A percentile compares a stretch with the other conserved stretches of the same genome.
These are phyloP conservation scores for Gastrophryne carolinensis DNA, from an alignment of 2,797 vertebrate species.

Conservation along the genomic window DNA sequence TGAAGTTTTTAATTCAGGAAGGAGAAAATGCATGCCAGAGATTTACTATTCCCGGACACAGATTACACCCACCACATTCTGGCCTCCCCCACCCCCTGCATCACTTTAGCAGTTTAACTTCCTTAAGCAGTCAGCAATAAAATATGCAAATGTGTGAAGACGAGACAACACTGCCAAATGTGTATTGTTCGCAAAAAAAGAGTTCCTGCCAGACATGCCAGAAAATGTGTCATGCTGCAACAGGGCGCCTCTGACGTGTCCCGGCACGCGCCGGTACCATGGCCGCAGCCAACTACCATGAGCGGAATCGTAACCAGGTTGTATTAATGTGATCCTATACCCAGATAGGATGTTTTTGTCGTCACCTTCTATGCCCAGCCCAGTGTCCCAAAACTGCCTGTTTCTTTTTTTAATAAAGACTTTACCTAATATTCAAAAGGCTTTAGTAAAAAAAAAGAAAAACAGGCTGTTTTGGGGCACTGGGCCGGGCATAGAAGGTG, in stretches of 20 bases:
- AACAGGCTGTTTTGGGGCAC: too few species aligned
- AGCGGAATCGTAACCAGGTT: too few species aligned
- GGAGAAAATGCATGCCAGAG: background rate
- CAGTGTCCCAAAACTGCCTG: too few species aligned
- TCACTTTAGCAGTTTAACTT: background rate
- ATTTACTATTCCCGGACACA: too few species aligned
- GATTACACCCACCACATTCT: background rate
- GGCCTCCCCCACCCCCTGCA: background rate
- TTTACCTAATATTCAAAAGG: too few species aligned
- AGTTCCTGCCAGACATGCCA: background rate
- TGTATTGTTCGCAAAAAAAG: background rate
- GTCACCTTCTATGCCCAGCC: too few species aligned
- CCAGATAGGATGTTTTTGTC: too few species aligned
- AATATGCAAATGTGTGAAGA: background rate
- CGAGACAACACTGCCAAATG: background rate
- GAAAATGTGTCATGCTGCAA: slow-evolving; percentile 31
- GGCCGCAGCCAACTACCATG: too few species aligned
- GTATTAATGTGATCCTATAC: too few species aligned
- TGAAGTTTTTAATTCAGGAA: background rate
- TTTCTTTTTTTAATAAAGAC: too few species aligned
- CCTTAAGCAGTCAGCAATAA: background rate
- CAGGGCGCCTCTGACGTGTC: slow-evolving; percentile 17
- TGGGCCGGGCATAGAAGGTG: too few species aligned
- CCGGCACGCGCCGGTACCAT: background rate
- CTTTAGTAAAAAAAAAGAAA: too few species aligned